A percentile compares a stretch with the other conserved stretches of the same genome.
These are phyloP conservation scores for Shargacucullia verbasci DNA, from an alignment of 2,888 invertebrate genomes.

Conservation along the genomic window DNA sequence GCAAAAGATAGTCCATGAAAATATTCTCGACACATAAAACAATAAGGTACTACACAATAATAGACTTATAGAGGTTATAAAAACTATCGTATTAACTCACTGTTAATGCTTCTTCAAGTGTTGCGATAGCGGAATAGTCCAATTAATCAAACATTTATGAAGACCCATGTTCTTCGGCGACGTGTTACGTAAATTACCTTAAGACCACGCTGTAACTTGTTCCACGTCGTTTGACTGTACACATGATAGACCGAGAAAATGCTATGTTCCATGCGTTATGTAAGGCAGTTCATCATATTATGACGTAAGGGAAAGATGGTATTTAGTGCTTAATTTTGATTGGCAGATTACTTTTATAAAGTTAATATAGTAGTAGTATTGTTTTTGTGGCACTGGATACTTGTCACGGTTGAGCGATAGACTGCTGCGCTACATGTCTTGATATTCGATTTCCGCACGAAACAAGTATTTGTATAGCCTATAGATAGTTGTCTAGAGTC, in stretches of 20 bases:
- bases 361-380: constrained; percentile 18
- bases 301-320: constrained; percentile 38
- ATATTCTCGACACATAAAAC: no score
- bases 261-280: constrained; percentile 34
- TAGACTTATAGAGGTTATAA: constrained; percentile 8
- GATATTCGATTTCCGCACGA: no score
- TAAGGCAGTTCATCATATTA: constrained; percentile 32
- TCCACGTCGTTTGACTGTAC: constrained; percentile 49
- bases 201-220: constrained; percentile 41
- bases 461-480: no score
- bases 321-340: constrained; percentile 30
- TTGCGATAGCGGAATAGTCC: constrained; percentile 11
- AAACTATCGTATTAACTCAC: constrained; percentile 16
- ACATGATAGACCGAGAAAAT: constrained; percentile 48
- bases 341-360: constrained; percentile 15
- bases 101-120: constrained; percentile 4
- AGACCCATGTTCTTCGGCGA: constrained; percentile 43
- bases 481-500: no score
- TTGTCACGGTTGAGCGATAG: no score
- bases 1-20: no score
- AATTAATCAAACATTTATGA: constrained; percentile 26
- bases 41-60: neutral
- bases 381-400: constrained; percentile 5
- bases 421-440: no score
- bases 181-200: constrained; percentile 21